Conservation (phyloP, 2,888 invertebrate genomes). For the Diaprepes abbreviatus region DNA sequence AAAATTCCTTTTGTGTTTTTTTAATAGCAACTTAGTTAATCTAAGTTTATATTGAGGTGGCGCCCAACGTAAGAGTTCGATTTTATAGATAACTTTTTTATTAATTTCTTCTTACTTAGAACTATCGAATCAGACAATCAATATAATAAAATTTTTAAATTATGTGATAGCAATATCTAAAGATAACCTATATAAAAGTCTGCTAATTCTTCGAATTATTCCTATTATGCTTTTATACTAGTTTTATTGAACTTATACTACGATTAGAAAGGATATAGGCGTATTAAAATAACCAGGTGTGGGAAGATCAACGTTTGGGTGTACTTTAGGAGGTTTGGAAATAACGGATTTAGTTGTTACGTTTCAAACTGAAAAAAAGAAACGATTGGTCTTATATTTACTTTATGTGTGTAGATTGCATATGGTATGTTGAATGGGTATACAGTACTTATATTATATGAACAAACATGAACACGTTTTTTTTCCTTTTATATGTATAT, state of each 20-base stretch:
- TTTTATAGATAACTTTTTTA: too few species aligned
- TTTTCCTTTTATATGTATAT: not conserved
- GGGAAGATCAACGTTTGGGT: constrained; percentile 5
- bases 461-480: not conserved
- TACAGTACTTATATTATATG: not conserved
- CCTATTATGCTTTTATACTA: constrained; percentile 12
- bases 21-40: too few species aligned
- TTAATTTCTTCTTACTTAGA: too few species aligned
- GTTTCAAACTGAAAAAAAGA: not conserved
- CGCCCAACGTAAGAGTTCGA: too few species aligned
- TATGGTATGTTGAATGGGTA: not conserved
- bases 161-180: too few species aligned
- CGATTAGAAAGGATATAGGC: constrained; percentile 37
- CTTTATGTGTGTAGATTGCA: too few species aligned
- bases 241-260: constrained; percentile 24
- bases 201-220: not conserved
- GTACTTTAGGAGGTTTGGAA: not conserved
- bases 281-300: constrained; percentile 31
- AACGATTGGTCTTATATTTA: not conserved
- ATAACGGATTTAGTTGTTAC: constrained; percentile 6
- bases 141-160: too few species aligned
- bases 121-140: too few species aligned
- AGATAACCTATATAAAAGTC: constrained; percentile 9
- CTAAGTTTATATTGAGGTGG: too few species aligned
- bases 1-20: too few species aligned